phyloP scores from a whole-genome alignment of 2,797 vertebrate species.

The Sylvia borin region DNA sequence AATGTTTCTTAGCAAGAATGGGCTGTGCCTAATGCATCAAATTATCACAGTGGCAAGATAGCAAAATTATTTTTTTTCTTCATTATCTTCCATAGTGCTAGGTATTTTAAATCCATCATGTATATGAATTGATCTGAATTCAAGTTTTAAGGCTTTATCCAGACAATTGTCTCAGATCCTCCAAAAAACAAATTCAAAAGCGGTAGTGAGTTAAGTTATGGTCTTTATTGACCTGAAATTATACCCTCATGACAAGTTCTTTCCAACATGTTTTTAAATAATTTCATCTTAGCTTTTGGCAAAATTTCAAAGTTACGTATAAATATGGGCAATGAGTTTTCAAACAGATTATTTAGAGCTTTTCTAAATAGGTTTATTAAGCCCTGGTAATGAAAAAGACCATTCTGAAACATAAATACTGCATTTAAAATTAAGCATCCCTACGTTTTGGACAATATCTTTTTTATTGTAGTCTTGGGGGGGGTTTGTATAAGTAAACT shows the following conservation, averaged over 20 bases:
- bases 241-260: background rate
- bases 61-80: background rate
- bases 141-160: background rate
- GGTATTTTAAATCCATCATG: background rate
- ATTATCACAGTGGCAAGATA: background rate
- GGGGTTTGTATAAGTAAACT: background rate
- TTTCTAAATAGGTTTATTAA: background rate
- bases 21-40: background rate
- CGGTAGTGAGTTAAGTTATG: background rate
- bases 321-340: background rate
- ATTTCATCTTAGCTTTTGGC: background rate
- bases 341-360: background rate
- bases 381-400: background rate
- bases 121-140: background rate
- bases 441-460: rapidly evolving
- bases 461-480: background rate
- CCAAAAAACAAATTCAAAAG: background rate
- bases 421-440: background rate
- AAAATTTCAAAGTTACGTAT: background rate
- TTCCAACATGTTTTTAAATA: background rate
- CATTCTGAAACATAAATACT: background rate
- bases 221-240: background rate
- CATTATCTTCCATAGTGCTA: background rate
- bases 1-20: background rate
- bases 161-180: background rate